phyloP scores from a whole-genome alignment of 2,797 vertebrate genomes.

The Melanotaenia boesemani region DNA sequence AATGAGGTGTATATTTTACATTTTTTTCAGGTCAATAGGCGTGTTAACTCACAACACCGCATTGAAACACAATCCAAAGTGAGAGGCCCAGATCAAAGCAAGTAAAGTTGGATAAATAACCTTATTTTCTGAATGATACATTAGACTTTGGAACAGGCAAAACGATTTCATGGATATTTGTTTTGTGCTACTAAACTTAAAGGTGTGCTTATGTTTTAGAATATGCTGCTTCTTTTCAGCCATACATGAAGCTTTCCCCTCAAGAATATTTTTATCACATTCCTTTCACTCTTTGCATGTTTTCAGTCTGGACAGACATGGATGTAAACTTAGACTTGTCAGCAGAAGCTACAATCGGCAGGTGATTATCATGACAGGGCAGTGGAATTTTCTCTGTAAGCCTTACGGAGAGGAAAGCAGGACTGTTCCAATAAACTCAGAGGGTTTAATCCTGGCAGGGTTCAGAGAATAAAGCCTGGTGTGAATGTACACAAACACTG shows the following conservation, averaged over 20 bases:
- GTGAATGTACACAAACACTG: not conserved
- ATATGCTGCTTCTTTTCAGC: not conserved
- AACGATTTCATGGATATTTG: no score
- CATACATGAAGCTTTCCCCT: not conserved
- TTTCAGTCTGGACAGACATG: not conserved
- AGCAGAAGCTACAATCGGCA: not conserved
- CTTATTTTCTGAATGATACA: not conserved
- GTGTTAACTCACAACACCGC: not conserved
- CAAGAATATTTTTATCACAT: not conserved
- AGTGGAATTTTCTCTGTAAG: not conserved
- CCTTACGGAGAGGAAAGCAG: not conserved
- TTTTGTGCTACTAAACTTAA: no score
- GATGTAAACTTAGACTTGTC: not conserved
- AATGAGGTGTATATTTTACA: not conserved
- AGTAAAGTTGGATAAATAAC: not conserved
- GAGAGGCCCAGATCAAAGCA: not conserved
- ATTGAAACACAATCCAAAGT: not conserved
- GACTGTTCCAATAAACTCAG: not conserved
- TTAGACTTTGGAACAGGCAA: not conserved
- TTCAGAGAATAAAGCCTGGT: not conserved
- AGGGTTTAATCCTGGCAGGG: not conserved
- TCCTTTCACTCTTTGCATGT: not conserved
- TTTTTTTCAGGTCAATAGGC: not conserved
- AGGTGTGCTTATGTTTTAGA: not conserved
- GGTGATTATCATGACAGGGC: not conserved